phyloP scores from a whole-genome alignment of 2,113 vertebrate species.

The Epinephelus fuscoguttatus region DNA sequence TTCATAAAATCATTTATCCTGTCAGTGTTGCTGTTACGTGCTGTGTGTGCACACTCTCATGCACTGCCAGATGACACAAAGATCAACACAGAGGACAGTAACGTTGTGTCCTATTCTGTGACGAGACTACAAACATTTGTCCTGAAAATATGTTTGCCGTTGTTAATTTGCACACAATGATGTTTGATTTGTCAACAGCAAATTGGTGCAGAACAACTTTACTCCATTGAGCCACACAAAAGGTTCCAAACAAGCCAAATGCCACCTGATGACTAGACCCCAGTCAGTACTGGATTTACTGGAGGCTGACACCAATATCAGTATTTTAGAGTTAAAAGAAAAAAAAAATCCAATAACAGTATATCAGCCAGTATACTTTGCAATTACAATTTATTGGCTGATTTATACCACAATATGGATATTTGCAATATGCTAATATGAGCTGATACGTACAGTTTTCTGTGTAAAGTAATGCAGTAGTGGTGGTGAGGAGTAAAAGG shows the following conservation, averaged over 20 bases:
- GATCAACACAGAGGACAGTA: not conserved
- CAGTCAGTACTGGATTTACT: not conserved
- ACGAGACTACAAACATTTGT: not conserved
- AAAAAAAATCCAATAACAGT: not conserved
- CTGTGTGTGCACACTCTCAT: not conserved
- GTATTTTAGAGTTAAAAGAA: too few species aligned
- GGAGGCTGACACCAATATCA: too few species aligned
- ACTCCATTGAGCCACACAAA: not conserved
- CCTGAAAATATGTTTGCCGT: not conserved
- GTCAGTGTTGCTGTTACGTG: not conserved
- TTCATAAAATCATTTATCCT: too few species aligned
- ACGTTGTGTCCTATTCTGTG: not conserved
- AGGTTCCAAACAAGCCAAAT: not conserved
- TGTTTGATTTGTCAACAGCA: too few species aligned
- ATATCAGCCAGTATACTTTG: too few species aligned
- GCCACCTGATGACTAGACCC: not conserved
- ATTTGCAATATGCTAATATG: not conserved
- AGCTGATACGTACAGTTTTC: not conserved
- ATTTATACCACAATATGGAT: not conserved
- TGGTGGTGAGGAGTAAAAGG: not conserved
- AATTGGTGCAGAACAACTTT: not conserved
- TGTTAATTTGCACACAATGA: not conserved
- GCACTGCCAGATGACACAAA: not conserved
- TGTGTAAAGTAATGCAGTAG: not conserved
- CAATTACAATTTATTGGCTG: not conserved